Percentiles rank a stretch among this genome's conserved stretches.
Conservation (phyloP, 2,888 invertebrate genomes). For the Oligia latruncula region DNA sequence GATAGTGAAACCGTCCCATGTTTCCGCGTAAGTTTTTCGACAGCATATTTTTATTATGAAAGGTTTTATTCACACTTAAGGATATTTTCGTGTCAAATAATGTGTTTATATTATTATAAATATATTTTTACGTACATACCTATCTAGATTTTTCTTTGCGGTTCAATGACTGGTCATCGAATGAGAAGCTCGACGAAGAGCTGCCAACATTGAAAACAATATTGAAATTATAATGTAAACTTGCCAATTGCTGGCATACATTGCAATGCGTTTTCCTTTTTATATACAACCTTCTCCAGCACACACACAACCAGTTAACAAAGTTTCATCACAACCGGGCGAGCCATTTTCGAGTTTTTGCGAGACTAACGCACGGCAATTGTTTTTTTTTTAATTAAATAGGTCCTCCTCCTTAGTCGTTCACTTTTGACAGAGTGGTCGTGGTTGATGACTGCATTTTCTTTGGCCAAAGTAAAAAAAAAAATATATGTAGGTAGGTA, state of each 20-base stretch:
- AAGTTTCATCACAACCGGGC: not conserved
- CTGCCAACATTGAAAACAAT: not conserved
- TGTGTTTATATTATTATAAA: not conserved
- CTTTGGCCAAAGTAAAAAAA: too few species aligned
- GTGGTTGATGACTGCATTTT: too few species aligned
- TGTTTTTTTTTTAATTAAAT: too few species aligned
- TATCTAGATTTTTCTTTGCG: not conserved
- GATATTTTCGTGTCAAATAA: not conserved
- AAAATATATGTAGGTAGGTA: too few species aligned
- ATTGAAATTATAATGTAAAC: not conserved
- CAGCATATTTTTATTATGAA: not conserved
- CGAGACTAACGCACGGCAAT: too few species aligned
- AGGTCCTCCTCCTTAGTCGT: too few species aligned
- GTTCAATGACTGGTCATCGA: slow-evolving; percentile 4
- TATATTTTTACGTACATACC: not conserved
- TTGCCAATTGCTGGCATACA: not conserved
- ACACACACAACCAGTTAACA: not conserved
- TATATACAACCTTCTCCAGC: not conserved
- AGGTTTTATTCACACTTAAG: slow-evolving; percentile 2
- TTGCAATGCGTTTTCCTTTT: too few species aligned
- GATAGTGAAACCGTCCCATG: slow-evolving; percentile 8
- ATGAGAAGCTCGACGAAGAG: not conserved
- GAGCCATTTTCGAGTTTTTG: too few species aligned
- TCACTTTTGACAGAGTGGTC: too few species aligned
- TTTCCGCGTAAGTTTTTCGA: not conserved